Base-by-base conservation (phyloP, 2,113 vertebrate genomes). In the Chamaetylas fuelleborni region DNA sequence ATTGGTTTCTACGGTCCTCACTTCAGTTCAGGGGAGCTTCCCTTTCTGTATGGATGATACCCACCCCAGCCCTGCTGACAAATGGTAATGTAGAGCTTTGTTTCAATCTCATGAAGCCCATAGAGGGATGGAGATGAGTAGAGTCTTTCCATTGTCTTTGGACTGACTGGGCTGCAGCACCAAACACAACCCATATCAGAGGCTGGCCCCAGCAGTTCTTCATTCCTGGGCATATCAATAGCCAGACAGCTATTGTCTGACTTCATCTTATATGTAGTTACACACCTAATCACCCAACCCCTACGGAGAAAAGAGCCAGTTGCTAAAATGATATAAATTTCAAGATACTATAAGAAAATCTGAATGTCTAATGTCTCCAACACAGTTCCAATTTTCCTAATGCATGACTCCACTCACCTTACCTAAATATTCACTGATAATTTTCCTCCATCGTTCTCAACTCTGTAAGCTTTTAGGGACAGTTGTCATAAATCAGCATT, bases 401-500 rank as follows among this genome's bases (percentile, higher is more conserved):
- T 88, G 86, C 69, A 78, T 95, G 86, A 70, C 74, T 95, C 84
- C 45, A 62, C 65, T 97, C 90, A 94, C 80, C 85, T 93, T 91
- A 66, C 80, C 74, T 96, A 92, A 83, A 28, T 88, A 93, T 78
- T 72, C 81, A 66, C 53, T 84, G 65, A 84, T 90, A 85, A 86
- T 94, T 90, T 97, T 73, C 43, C 28, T 90, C 78, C 67, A 82
- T 93, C 88, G 89, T 82, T 89, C 91, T 95, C 67, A 95, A 84
- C 79, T 80, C 90, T 96, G 80, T 84, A 95, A 97, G 90, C 92
- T 97, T 96, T 95, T 96, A 94, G 96, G 92, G 94, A 96, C 54
- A 90, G 74, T 85, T 93, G 42, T 81, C 40, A 45, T 93, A 97
- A 97, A 98, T 97, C 96, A 96, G 81, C 69, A 81, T 97, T 93